Evolutionary conservation across 2,888 invertebrate species (phyloP).

Genomic region (Cosmorhoe ocellata): DNA sequence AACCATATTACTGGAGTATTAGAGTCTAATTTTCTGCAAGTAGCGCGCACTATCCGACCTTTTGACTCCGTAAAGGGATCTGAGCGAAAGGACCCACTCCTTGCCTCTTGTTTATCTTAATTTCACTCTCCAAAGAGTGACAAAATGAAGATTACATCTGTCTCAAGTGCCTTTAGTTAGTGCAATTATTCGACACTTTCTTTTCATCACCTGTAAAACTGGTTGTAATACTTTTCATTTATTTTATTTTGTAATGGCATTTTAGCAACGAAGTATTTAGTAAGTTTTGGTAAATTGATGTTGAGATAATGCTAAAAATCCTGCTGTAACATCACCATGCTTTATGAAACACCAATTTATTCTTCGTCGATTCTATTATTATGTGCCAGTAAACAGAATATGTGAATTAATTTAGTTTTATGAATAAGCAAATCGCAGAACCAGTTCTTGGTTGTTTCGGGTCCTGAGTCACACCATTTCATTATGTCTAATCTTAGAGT

Average conservation of each 20-base stretch:
- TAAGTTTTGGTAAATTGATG: too few relatives aligned
- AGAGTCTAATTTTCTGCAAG: constrained; percentile 51
- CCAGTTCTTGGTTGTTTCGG: constrained; percentile 46
- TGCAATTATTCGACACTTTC: constrained; percentile 20
- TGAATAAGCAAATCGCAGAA: constrained; percentile 49
- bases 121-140: constrained; percentile 71
- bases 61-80: constrained; percentile 45
- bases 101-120: constrained; percentile 78
- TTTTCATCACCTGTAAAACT: constrained; percentile 16
- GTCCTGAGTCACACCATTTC: constrained; percentile 48
- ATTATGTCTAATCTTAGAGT: constrained; percentile 18
- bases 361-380: not conserved
- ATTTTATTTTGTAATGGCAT: not conserved
- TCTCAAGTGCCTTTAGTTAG: constrained; percentile 53
- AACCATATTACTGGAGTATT: constrained; percentile 51
- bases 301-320: too few relatives aligned
- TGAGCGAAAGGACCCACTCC: constrained; percentile 73
- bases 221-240: constrained; percentile 32
- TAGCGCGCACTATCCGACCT: constrained; percentile 45
- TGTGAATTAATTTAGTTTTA: constrained; percentile 23
- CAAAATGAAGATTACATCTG: constrained; percentile 66
- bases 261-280: not conserved
- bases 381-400: constrained; percentile 1
- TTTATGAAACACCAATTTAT: too few relatives aligned
- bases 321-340: too few relatives aligned